Conservation (phyloP, 2,797 vertebrate genomes). For the Natrix natrix region DNA sequence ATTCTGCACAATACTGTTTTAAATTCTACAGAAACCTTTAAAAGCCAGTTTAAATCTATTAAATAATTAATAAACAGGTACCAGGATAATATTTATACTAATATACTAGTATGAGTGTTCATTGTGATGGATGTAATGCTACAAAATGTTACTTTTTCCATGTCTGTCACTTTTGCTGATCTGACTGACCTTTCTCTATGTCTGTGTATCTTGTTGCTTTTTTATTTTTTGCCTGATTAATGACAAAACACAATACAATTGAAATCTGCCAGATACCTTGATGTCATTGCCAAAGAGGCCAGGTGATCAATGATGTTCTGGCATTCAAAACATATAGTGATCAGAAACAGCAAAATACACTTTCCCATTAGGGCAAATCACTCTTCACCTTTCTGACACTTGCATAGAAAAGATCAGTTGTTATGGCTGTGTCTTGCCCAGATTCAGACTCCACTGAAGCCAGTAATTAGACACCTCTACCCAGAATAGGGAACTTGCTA, state of each 20-base stretch:
- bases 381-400: background rate
- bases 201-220: background rate
- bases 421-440: background rate
- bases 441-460: background rate
- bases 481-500: background rate
- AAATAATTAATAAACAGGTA: background rate
- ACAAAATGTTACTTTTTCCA: too few species aligned
- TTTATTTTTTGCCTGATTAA: background rate
- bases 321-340: background rate
- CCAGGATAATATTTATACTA: background rate
- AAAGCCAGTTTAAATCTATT: background rate
- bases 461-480: background rate
- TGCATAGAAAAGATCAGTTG: background rate
- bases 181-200: background rate
- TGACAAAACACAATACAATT: background rate
- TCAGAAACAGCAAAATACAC: background rate
- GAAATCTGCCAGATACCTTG: background rate
- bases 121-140: too few species aligned
- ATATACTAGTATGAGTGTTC: background rate
- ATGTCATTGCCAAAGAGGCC: background rate
- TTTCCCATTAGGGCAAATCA: background rate
- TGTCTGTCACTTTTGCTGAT: background rate
- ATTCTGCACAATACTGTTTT: background rate
- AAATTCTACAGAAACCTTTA: background rate
- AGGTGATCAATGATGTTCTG: background rate